Base-by-base conservation (phyloP, 1,140 invertebrate species). In the Dufourea novaeangliae region DNA sequence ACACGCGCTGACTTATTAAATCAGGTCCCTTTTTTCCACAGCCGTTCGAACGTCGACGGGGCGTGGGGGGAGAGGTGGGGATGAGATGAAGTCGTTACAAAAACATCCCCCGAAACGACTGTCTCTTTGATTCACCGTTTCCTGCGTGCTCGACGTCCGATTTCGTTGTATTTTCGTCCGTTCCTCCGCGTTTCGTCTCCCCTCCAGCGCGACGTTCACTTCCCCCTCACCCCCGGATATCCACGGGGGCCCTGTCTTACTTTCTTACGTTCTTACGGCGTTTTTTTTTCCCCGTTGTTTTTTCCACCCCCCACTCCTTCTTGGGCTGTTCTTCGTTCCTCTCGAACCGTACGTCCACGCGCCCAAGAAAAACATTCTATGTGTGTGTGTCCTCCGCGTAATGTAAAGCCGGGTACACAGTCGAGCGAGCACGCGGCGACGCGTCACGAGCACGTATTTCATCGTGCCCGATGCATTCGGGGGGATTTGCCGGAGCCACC, bases 91-190 rank as follows among this genome's bases (percentile, higher is more conserved):
- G 87, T 86, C 68, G 76, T 83, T 80, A 80, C 64, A 78, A 85
- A 84, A 85, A 85, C 83, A 83, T 72, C 64, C 81, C 73, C 84
- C 76, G 73, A 46, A 79, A 80, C 78, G 77, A 78, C 86, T 90
- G 89, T 90, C 86, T 78, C 80, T 89, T 90, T 90, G 88, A 90
- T 90, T 90, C 88, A 90, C 87, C 81, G 86, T 87, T 90, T 90
- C 88, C 89, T 90, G 88, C 69, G 61, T n/a, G 29, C n/a, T 12
- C 25, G 37, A 57, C 75, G 62, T 72, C 59, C 46, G 50, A 79
- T 79, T 72, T 87, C 78, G 77, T 87, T 77, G 82, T 90, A 90
- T 90, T 89, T 90, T 90, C 85, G 85, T 89, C 80, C 79, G 46
- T 66, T 78, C 77, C 50, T 77, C 59, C 54, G 52, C 62, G 72